Percentiles rank a stretch among this genome's conserved stretches.
These are phyloP conservation scores for Netta rufina DNA, from an alignment of 2,797 vertebrate species.

Conservation along the genomic window DNA sequence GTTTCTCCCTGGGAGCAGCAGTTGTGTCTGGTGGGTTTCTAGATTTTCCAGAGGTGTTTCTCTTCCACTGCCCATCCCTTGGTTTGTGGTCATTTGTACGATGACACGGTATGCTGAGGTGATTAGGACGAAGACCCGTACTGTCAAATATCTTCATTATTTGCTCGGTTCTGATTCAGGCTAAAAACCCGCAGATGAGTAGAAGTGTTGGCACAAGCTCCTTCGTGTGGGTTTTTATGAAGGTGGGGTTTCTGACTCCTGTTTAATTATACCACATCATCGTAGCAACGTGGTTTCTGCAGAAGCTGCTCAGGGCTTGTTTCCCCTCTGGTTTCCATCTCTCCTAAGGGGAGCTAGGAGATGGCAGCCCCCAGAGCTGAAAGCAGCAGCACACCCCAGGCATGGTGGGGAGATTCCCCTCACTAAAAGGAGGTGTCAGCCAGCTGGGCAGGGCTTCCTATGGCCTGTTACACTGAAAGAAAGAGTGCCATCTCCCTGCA, in stretches of 20 bases:
- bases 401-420: not conserved
- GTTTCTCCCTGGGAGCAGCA: not conserved
- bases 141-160: not conserved
- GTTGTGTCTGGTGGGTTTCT: not conserved
- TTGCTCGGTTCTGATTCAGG: not conserved
- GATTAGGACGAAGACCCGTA: accelerated
- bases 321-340: not conserved
- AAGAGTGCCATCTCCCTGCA: not conserved
- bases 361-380: not conserved
- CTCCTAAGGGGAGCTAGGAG: not conserved
- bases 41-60: not conserved
- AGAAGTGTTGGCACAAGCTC: not conserved
- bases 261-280: not conserved
- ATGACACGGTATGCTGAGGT: accelerated
- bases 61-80: not conserved
- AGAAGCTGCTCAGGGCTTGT: not conserved
- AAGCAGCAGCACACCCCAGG: not conserved
- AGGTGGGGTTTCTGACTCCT: not conserved
- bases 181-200: not conserved
- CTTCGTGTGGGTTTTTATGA: not conserved
- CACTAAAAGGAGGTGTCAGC: not conserved
- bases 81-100: not conserved
- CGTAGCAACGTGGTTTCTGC: not conserved
- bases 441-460: not conserved
- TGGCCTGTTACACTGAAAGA: not conserved